These are phyloP conservation scores for Erebia epiphron DNA, from an alignment of 2,888 invertebrate genomes.

Conservation along the genomic window DNA sequence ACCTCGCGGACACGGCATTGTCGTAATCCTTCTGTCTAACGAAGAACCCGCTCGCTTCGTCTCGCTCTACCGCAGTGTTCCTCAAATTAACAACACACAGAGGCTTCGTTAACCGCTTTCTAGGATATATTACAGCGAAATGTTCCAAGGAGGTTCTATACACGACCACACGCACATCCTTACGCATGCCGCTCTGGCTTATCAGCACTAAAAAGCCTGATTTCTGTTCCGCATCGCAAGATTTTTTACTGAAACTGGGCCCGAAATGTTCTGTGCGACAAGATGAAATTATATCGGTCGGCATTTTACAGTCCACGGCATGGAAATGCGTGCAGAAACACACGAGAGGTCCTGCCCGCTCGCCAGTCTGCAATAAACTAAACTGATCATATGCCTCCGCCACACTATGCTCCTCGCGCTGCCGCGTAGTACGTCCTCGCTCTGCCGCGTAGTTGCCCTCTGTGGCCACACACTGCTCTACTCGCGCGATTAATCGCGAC, in stretches of 20 bases:
- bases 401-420: too few species aligned
- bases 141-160: conserved; percentile 85
- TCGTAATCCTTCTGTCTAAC: conserved; percentile 85
- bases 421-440: too few species aligned
- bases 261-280: conserved; percentile 66
- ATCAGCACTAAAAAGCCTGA: conserved; percentile 84
- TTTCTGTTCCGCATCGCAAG: conserved; percentile 82
- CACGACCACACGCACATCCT: conserved; percentile 85
- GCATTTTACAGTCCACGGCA: conserved; percentile 64
- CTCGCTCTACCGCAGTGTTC: conserved; percentile 82
- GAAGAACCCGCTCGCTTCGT: conserved; percentile 76
- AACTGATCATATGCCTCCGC: too few species aligned
- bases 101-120: conserved; percentile 84
- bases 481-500: too few species aligned
- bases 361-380: conserved; percentile 54
- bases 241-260: conserved; percentile 58
- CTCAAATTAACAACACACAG: conserved; percentile 84
- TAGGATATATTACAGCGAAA: conserved; percentile 85
- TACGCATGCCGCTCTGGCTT: conserved; percentile 82
- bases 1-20: conserved; percentile 83
- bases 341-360: conserved; percentile 44
- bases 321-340: conserved; percentile 38
- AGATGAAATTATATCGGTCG: conserved; percentile 65
- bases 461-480: too few species aligned
- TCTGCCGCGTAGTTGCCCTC: too few species aligned